Evolutionary conservation across 2,888 invertebrate species (phyloP), one percentile per base, ranked within the genome.

Genomic region (Cheilosia impressa): DNA sequence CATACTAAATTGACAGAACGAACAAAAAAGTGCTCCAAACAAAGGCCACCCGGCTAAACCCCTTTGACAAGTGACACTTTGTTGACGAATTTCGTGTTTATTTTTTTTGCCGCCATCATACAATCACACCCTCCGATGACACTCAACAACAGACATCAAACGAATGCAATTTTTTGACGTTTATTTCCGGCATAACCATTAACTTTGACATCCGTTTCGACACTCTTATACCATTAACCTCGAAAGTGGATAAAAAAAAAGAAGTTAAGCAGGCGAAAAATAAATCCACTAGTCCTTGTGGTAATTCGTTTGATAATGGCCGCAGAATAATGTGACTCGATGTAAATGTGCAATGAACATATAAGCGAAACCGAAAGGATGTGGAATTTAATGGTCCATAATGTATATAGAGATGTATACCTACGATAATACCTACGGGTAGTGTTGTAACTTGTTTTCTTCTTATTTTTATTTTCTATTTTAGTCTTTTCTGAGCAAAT

Each of bases 401-500:
- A 58, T 52, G 43, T 41, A 52, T 38, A n/a, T n/a, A 63, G 24
- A 31, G 45, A 41, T 24, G 47, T 45, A 63, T 63, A 55, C 47
- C 53, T 63, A 55, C 27, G 24, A 22, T 4, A 22, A 57, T 53
- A 65, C 17, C 77, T 69, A 57, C 10, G 77, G 62, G 69, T 71
- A 62, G 47, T 38, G 38, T 63, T 77, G 52, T 62, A 60, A 69
- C 22, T 41, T 50, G 15, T 27, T 55, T 53, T 27, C 7, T 66
- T 55, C 15, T 57, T 24, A 13, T 45, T 38, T 43, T 53, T 53
- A 9, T 60, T 22, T 24, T 45, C 10, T 62, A 10, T 53, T 27
- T 69, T 55, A 63, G 69, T 75, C 65, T 69, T 66, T 45, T 57
- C 71, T 79, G 79, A 84, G 79, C 84, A 79, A 79, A 75, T 84